Conservation (phyloP, 1,140 invertebrate species). For the Conus ventricosus region DNA sequence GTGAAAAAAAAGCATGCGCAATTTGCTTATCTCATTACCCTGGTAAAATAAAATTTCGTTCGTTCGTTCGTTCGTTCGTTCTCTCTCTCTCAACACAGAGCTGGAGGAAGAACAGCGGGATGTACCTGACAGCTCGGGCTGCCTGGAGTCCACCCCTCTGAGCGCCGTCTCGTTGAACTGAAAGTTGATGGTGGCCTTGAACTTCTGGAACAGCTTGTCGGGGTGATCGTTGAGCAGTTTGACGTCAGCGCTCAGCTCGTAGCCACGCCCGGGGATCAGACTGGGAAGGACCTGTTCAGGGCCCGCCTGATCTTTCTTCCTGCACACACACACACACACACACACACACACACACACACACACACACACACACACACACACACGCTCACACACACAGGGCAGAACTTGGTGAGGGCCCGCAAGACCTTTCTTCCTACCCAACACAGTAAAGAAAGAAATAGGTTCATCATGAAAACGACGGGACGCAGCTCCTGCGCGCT, state of each 20-base stretch:
- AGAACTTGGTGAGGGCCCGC: too few relatives aligned
- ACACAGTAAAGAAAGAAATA: too few relatives aligned
- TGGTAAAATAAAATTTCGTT: too few relatives aligned
- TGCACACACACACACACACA: neutral
- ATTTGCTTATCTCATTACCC: too few relatives aligned
- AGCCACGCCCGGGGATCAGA: neutral
- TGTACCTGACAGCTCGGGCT: neutral
- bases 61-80: too few relatives aligned
- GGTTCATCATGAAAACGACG: too few relatives aligned
- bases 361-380: too few relatives aligned
- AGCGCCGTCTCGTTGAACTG: neutral
- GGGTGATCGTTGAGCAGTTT: constrained; percentile 25
- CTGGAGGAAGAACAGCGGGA: neutral
- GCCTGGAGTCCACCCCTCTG: neutral
- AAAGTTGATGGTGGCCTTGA: constrained; percentile 27
- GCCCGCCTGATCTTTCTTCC: neutral
- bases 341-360: too few relatives aligned
- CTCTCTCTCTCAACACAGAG: neutral
- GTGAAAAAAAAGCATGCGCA: too few relatives aligned
- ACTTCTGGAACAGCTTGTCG: constrained; percentile 25
- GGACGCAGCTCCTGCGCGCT: too few relatives aligned
- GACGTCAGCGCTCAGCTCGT: constrained; percentile 14
- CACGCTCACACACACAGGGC: too few relatives aligned
- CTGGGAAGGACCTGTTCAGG: neutral
- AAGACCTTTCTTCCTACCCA: too few relatives aligned